Base-by-base conservation (phyloP, 2,797 vertebrate species). In the Nyctibius grandis region DNA sequence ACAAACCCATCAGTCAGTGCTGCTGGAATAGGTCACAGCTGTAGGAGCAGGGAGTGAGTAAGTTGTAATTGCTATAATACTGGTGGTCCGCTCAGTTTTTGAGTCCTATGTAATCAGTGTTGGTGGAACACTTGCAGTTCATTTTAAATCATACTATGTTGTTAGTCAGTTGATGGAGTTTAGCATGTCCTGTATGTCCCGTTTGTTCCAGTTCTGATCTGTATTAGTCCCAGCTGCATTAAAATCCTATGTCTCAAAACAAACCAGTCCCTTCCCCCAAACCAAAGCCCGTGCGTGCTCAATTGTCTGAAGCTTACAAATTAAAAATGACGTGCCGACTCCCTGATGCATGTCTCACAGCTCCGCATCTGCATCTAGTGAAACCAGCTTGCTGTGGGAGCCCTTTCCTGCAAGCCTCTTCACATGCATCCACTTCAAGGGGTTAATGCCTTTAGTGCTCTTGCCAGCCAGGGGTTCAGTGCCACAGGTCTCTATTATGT, bases 221-320 rank as follows among this genome's bases (percentile, higher is more conserved):
- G 51, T 80, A 92, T 91, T 96, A 87, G 33, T 91, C 87, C 90
- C 94, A 96, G 93, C 92, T 93, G 95, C 77, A 76, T 88, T 93
- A 89, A 93, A 91, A 83, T 63, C 59, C 40, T 57, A 5, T 9
- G 29, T 81, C 81, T 93, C 75, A 89, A 84, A 72, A 73, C 83
- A 90, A 79, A 83, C 42, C 74, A 82, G 67, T 68, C 70, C 84
- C 86, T 89, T 94, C 72, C 78, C 80, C 48, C 75, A 92, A 53
- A 76, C 59, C 72, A 60, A 85, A 93, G 78, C 40, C 86, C 15
- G 2, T 18, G 75, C 3, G 1, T 80, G 75, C 42, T 45, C 72
- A 53, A 5, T 83, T 76, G 50, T 64, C 92, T 80, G 84, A 84
- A 85, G 88, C 84, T 89, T 54, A 81, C 80, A 82, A 92, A 94